Base-by-base conservation (phyloP, 2,888 invertebrate species). In the Acholoe squamosa region DNA sequence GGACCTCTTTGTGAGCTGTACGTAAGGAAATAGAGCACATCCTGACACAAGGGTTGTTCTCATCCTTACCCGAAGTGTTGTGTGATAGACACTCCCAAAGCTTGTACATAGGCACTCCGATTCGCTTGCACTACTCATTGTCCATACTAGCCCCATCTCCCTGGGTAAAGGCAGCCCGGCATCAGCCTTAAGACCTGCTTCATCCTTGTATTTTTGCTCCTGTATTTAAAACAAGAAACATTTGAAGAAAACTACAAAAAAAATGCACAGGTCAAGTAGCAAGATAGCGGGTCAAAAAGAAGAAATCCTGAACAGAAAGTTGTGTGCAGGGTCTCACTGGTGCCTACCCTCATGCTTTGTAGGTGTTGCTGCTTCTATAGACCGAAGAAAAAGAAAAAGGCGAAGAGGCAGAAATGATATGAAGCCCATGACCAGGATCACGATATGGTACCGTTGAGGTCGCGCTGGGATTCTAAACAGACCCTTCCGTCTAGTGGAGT, bases 301-400 rank as follows among this genome's bases (percentile, higher is more conserved):
- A n/a, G 71, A 71, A 71, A 28, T 16, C 33, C 5, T 34, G 34
- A 33, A 33, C 80, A 43, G 34, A 10, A 80, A 80, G 16, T 14
- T 80, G n/a, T 86, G 54, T 31, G 28, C 19, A 25, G 86, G 52
- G 56, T 86, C 86, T 86, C 31, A 86, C 25, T 54, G 86, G 54
- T 56, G 90, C 90, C 31, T 90, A 56, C 61, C 90, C 84, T 92
- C 94, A 71, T 89, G 91, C 77, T 91, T 90, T 91, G 34, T 97
- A 99, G 99, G 97, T 99, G 99, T 97, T 99, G 99, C 97, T 99
- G 99, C 97, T 99, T 99, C 97, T 98, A 98, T 97, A 98, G 98
- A 97, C 98, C 98, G 96, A 99, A 98, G 98, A 99, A 99, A 98
- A 90, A 76, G 89, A 91, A 77, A 84, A 91, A 90, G 88, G 88